Evolutionary conservation across 2,797 vertebrate species (phyloP).

Genomic region (Mallotus villosus): DNA sequence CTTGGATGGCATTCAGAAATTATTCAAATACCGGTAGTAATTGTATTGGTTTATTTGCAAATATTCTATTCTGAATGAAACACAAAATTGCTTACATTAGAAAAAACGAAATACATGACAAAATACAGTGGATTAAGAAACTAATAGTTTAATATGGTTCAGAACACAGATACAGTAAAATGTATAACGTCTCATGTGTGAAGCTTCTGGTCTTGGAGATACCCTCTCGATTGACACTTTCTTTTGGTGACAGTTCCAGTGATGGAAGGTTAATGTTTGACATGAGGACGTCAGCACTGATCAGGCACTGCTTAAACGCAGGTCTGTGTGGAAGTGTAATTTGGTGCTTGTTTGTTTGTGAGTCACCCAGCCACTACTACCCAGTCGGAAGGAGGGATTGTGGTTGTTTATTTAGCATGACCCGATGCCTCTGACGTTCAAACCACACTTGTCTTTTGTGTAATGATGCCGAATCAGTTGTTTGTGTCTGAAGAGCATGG

Average conservation of each 20-base stretch:
- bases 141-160: no score
- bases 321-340: slow-evolving; percentile 39
- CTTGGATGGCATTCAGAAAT: no score
- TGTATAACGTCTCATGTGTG: slow-evolving; percentile 13
- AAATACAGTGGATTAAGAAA: slow-evolving; percentile 14
- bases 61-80: slow-evolving; percentile 10
- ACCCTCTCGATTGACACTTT: slow-evolving; percentile 47
- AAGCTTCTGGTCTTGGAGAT: slow-evolving; percentile 29
- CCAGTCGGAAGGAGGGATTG: slow-evolving; percentile 46
- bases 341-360: slow-evolving; percentile 53
- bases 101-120: background rate
- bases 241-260: slow-evolving; percentile 44
- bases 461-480: slow-evolving; percentile 41
- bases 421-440: slow-evolving; percentile 56
- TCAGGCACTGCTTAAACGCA: slow-evolving; percentile 54
- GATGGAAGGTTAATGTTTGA: slow-evolving; percentile 43
- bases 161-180: background rate
- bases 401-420: slow-evolving; percentile 63
- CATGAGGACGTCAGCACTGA: slow-evolving; percentile 43
- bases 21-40: no score
- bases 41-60: no score
- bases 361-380: slow-evolving; percentile 50
- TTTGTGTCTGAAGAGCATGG: slow-evolving; percentile 59
- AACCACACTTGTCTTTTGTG: slow-evolving; percentile 46
- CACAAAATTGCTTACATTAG: background rate